Evolutionary conservation across 2,888 invertebrate genomes (phyloP), one percentile per base, ranked within the genome.

Genomic region (Caenorhabditis japonica): DNA sequence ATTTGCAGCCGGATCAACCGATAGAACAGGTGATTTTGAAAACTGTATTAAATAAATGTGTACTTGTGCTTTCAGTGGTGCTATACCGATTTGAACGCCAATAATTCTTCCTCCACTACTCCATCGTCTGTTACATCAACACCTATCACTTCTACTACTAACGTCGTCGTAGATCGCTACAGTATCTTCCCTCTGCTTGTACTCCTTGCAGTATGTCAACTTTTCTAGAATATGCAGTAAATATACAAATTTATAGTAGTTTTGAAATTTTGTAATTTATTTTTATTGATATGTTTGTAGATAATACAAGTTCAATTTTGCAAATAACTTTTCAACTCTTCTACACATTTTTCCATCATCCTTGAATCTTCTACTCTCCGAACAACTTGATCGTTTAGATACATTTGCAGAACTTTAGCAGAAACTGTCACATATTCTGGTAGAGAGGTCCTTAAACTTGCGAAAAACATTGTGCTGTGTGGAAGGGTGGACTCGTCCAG

Each of bases 1-100:
- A 33, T 13, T 52, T 61, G 17, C 43, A 62, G 15, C 76, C 79
- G 17, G 72, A 70, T 46, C 49, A 64, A 33, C 53, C 58, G 2
- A 59, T 59, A 15, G 60, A 64, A 43, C 47, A 51, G 34, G 61
- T 61, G 38, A 59, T 15, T 27, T 25, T 2, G 12, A 49, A 2
- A 10, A 21, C 27, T 30, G 5, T 15, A 51, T 17, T 36, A 30
- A 30, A 30, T 7, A 30, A 30, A 10, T 30, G 10, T 30, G 30
- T 7, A 30, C 5, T n/a, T n/a, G n/a, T n/a, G n/a, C 2, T 41
- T 53, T 17, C 38, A 47, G 34, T 72, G 64, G 64, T 71, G 71
- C 41, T 44, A 17, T 21, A 21, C 70, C 2, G 44, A 68, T 39
- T 38, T 68, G 36, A 23, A 66, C 13, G 30, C 25, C 13, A 39